A percentile compares a stretch with the other conserved stretches of the same genome.
phyloP scores from a whole-genome alignment of 2,113 vertebrate species.

The Erythrolamprus reginae region DNA sequence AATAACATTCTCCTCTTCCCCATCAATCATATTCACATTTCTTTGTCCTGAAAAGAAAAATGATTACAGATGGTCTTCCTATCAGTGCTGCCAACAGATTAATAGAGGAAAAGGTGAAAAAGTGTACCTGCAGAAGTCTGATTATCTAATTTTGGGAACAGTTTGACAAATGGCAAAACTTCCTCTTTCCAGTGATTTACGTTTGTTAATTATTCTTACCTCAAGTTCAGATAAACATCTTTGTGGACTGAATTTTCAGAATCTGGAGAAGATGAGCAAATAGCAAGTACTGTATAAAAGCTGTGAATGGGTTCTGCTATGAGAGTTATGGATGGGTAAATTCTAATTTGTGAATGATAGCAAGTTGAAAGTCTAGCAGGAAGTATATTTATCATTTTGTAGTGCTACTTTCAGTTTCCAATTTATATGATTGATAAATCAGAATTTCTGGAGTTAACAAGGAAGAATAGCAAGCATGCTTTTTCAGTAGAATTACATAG shows the following conservation, averaged over 20 bases:
- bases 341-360: background rate
- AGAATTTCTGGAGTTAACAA: background rate
- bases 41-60: background rate
- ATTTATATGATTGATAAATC: background rate
- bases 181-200: background rate
- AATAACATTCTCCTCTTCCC: background rate
- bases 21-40: background rate
- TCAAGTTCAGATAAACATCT: background rate
- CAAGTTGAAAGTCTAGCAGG: background rate
- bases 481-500: background rate
- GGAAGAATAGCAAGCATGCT: background rate
- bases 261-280: background rate
- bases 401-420: background rate
- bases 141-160: background rate
- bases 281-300: background rate
- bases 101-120: background rate
- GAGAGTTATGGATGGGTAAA: background rate
- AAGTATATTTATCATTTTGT: background rate
- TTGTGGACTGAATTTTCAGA: too few species aligned
- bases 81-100: background rate
- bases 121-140: background rate
- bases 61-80: background rate
- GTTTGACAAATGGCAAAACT: background rate
- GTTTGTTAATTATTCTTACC: background rate
- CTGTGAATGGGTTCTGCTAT: background rate